Base-by-base conservation (phyloP, 35 echinoderm and acorn worm genomes). In the Apostichopus californicus region DNA sequence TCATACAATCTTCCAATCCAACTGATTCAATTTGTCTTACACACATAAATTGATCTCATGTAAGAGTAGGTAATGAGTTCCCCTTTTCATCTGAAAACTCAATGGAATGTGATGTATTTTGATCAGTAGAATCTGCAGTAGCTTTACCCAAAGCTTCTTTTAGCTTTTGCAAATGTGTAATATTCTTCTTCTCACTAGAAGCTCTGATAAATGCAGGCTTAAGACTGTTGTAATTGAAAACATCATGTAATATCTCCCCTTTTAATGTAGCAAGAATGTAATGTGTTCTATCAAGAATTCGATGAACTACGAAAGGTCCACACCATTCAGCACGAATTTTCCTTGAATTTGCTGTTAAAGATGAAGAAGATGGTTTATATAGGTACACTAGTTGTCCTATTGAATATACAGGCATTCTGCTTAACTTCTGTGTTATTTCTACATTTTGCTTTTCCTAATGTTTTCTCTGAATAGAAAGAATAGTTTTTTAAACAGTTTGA, bases 161-260 rank as follows among this genome's bases (percentile, higher is more conserved):
- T 55, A 86, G 17, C 59, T 13, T 64, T 56, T 86, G 46, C 59
- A 86, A 14, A 53, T 10, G 9, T 22, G 78, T 79, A 4, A 79
- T 21, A 86, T 86, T 86, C 8, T 86, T 13, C 23, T 86, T 86
- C 54, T 86, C 52, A 86, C 23, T 59, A 57, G 12, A 60, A 54
- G 80, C 85, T 78, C 55, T 54, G 18, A 93, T 87, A 80, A 93
- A 93, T 13, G 21, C 20, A 26, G 92, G 92, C 78, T 84, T 93
- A 5, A 93, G 68, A 59, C 92, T 77, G 25, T 93, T 88, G 75
- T 56, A 93, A 64, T 88, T 87, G 54, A 87, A 93, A 28, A 73
- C 9, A 73, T 73, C 20, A 7, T 6, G 20, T 12, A 72, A 4
- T 60, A 87, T 87, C n/a, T 72, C 24, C 14, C 86, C 86, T 72